A percentile compares a stretch with the other conserved stretches of the same genome.
These are phyloP conservation scores for Protaetia brevitarsis DNA, from an alignment of 1,140 invertebrate species.

Conservation along the genomic window DNA sequence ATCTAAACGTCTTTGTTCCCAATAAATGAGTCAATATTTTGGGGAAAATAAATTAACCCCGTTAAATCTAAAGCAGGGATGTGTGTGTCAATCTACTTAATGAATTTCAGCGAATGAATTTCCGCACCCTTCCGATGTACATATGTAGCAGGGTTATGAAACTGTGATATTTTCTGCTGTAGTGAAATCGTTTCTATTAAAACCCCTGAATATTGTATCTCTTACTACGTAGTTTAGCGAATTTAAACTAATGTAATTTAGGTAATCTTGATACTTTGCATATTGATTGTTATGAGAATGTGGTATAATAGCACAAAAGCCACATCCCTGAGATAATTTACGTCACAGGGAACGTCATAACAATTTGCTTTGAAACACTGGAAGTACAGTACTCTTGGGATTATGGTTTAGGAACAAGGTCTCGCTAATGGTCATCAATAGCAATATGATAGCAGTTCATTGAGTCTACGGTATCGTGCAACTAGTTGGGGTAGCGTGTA, in stretches of 20 bases:
- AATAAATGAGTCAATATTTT: background rate
- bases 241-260: too few relatives aligned
- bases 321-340: background rate
- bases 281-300: background rate
- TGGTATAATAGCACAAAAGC: background rate
- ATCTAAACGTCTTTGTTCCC: constrained; percentile 13
- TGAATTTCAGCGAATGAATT: background rate
- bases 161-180: too few relatives aligned
- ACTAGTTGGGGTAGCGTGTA: constrained; percentile 7
- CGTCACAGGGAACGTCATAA: background rate
- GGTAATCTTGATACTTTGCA: too few relatives aligned
- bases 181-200: too few relatives aligned
- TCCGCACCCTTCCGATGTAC: too few relatives aligned
- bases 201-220: too few relatives aligned
- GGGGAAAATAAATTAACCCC: background rate
- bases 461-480: constrained; percentile 2
- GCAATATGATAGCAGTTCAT: constrained; percentile 2
- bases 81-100: background rate
- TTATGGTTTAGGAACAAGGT: background rate
- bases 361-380: constrained; percentile 10
- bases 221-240: too few relatives aligned
- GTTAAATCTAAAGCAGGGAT: background rate
- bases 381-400: constrained; percentile 10
- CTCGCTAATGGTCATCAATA: constrained; percentile 9
- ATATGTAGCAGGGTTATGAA: too few relatives aligned